Base-by-base conservation (phyloP, 2,888 invertebrate species). In the Carpatolechia fugitivella region DNA sequence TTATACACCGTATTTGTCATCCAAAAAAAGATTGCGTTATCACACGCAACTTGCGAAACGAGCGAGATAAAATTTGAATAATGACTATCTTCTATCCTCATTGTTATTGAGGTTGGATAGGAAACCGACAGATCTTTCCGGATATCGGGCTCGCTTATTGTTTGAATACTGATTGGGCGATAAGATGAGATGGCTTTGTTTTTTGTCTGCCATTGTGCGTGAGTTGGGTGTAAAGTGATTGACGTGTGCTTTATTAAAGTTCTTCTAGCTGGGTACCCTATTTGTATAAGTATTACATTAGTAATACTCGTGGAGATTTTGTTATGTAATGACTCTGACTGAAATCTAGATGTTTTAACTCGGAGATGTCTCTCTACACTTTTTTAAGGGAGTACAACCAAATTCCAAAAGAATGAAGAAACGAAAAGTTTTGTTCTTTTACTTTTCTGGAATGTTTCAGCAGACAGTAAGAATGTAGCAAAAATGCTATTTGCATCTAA, bases 151-250 rank as follows among this genome's bases (percentile, higher is more conserved):
- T 46, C 58, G 63, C 57, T 66, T 69, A 70, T 72, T 73, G 70
- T 74, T 70, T 75, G 76, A 79, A 81, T 79, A 76, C 72, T 74
- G 74, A 78, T 78, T 69, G 64, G 61, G 55, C 55, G 55, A 59
- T 62, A 60, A 60, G 56, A 56, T 53, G 56, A 54, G 52, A 52
- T 35, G 46, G 36, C 48, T 40, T 55, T 54, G 57, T 57, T 54
- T 54, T 55, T 55, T 56, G 54, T 46, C 52, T 52, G 29, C 30
- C 6, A 36, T 31, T 50, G 51, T 33, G 30, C 56, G 58, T 56
- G 56, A 51, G 40, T 29, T 40, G 56, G 29, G 40, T 24, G 6
- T 51, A 51, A 33, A 52, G 52, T 55, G 55, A 53, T 52, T 60
- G 52, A 36, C 35, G 56, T 51, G 44, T 56, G 50, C 47, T 44